A percentile compares a stretch with the other conserved stretches of the same genome.
Conservation (phyloP, 1,140 invertebrate species). For the Lethocerus indicus region DNA sequence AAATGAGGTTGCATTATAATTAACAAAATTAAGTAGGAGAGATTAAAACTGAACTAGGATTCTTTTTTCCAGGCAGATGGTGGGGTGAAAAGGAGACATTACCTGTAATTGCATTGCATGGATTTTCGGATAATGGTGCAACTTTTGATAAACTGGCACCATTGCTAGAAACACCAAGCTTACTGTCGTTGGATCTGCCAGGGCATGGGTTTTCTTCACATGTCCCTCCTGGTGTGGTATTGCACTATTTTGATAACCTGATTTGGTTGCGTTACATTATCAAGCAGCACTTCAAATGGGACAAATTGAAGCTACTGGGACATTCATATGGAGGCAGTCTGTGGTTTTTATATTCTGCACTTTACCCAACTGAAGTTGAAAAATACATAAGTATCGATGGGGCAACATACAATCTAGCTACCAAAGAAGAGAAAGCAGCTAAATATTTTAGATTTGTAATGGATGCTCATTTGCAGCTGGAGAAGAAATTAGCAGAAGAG, state of each 20-base stretch:
- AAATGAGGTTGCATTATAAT: too few relatives aligned
- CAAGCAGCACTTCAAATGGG: constrained; percentile 59
- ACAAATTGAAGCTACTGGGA: constrained; percentile 52
- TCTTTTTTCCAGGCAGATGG: constrained; percentile 42
- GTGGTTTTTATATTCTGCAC: constrained; percentile 57
- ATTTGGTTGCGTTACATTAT: constrained; percentile 25
- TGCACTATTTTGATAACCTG: constrained; percentile 32
- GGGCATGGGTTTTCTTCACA: constrained; percentile 69
- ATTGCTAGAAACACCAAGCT: constrained; percentile 37
- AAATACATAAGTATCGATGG: constrained; percentile 55
- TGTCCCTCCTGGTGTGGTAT: constrained; percentile 44
- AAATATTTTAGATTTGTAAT: background rate
- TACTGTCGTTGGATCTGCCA: constrained; percentile 55
- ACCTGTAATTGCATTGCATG: constrained; percentile 66
- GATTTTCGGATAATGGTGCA: constrained; percentile 78
- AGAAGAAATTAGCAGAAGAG: background rate
- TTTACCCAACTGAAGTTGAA: constrained; percentile 52
- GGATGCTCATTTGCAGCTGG: background rate
- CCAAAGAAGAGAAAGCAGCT: background rate
- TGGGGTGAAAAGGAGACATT: constrained; percentile 50
- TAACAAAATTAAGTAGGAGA: too few relatives aligned
- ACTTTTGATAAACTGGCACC: constrained; percentile 65
- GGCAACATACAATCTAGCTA: background rate
- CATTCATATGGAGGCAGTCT: constrained; percentile 66
- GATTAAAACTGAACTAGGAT: too few relatives aligned